Evolutionary conservation across 2,113 vertebrate species (phyloP).

Genomic region (Tachycineta bicolor): DNA sequence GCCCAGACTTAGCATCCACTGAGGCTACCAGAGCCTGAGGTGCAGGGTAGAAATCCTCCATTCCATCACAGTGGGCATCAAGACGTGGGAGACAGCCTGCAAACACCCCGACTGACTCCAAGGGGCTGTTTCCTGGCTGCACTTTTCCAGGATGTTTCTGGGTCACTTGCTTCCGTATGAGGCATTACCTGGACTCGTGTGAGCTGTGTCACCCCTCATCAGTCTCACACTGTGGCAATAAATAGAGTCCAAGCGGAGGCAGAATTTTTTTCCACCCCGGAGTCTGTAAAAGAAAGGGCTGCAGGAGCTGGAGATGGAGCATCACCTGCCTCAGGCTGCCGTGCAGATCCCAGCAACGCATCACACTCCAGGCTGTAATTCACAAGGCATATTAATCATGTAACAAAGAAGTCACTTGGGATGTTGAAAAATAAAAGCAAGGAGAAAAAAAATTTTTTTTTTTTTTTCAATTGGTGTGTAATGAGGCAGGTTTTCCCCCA

Average conservation of each 20-base stretch:
- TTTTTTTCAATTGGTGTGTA: background rate
- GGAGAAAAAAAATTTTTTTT: background rate
- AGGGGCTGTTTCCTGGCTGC: conserved; percentile 19
- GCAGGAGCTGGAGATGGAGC: background rate
- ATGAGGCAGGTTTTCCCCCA: background rate
- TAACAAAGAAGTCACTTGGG: background rate
- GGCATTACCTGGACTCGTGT: conserved; percentile 63
- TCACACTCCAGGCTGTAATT: background rate
- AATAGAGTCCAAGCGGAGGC: background rate
- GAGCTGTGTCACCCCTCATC: conserved; percentile 61
- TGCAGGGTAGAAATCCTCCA: background rate
- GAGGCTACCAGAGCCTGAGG: background rate
- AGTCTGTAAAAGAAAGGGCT: background rate
- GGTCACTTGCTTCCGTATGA: conserved; percentile 55
- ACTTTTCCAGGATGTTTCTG: conserved; percentile 63
- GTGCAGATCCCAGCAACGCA: background rate
- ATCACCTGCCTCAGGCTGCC: conserved; percentile 19
- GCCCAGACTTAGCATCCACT: background rate
- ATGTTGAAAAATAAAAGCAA: background rate
- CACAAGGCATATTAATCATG: background rate
- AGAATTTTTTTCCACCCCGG: background rate
- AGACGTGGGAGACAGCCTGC: background rate
- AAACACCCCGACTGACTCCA: background rate
- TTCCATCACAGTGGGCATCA: background rate
- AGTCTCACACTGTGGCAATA: conserved; percentile 50